phyloP scores from a whole-genome alignment of 92 coral and sea anemone species.

The Phenganax stokvisi region DNA sequence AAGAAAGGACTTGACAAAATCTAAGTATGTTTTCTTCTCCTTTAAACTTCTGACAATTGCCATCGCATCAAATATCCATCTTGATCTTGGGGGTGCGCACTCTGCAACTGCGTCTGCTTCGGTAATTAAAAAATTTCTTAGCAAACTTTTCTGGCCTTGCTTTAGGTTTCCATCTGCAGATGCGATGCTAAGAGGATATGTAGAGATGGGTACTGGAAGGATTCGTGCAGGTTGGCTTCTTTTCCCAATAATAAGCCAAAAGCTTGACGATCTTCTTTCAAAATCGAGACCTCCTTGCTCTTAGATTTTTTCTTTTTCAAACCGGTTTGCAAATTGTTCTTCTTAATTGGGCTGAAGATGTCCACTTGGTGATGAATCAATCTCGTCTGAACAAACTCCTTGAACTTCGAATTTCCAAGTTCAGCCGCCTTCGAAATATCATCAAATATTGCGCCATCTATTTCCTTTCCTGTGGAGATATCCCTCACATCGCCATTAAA shows the following conservation, averaged over 20 bases:
- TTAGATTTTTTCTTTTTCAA: not conserved
- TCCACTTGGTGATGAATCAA: no score
- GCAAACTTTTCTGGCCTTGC: not conserved
- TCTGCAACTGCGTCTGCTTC: not conserved
- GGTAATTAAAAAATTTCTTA: not conserved
- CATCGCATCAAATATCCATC: constrained; percentile 17
- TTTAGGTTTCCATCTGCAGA: not conserved
- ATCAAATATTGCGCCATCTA: no score
- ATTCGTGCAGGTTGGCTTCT: not conserved
- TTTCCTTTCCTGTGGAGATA: no score
- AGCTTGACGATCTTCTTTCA: constrained; percentile 15
- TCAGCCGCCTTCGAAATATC: no score
- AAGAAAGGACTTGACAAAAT: not conserved
- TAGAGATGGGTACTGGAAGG: not conserved
- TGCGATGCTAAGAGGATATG: not conserved
- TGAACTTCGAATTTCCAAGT: no score
- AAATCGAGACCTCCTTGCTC: not conserved
- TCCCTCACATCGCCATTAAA: not conserved
- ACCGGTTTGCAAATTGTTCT: not conserved
- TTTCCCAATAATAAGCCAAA: not conserved
- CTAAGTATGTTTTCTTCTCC: not conserved
- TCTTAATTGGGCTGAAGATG: constrained; percentile 2
- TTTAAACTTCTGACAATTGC: not conserved
- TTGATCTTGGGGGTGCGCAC: not conserved
- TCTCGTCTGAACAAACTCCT: no score